Percentiles rank a stretch among this genome's conserved stretches.
Conservation (phyloP, 2,797 vertebrate species). For the Oreortyx pictus region DNA sequence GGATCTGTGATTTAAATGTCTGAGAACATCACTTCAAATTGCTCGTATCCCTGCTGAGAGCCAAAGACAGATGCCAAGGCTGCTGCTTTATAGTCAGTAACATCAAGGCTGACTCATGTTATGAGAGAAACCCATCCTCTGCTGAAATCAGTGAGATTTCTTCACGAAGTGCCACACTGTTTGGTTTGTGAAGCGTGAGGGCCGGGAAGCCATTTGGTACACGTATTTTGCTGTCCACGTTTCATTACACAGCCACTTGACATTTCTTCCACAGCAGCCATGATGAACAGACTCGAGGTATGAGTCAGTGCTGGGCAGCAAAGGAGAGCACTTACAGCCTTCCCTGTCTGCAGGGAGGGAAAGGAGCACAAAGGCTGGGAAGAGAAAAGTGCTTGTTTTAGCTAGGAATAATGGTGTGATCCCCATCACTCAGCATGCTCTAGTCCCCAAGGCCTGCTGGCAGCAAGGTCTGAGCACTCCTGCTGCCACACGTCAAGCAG, state of each 20-base stretch:
- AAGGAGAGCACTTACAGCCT: slow-evolving; percentile 1
- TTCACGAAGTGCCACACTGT: neutral
- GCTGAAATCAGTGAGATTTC: slow-evolving; percentile 13
- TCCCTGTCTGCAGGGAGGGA: neutral
- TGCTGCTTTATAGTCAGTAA: slow-evolving; percentile 9
- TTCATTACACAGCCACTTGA: neutral
- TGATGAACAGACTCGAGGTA: neutral
- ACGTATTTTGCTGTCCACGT: slow-evolving; percentile 14
- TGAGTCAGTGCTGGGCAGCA: neutral
- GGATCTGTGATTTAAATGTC: slow-evolving; percentile 45
- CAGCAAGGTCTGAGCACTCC: neutral
- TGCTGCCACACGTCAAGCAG: neutral
- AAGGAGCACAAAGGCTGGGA: neutral
- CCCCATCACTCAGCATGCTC: neutral
- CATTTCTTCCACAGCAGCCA: neutral
- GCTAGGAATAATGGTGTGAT: neutral
- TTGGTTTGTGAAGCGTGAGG: slow-evolving; percentile 17
- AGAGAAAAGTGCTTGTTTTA: neutral
- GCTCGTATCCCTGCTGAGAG: neutral
- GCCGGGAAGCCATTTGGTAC: neutral
- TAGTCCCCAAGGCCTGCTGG: neutral
- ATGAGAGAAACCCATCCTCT: neutral
- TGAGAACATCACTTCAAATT: slow-evolving; percentile 3
- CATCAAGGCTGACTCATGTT: slow-evolving; percentile 34
- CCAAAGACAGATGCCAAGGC: slow-evolving; percentile 37